These are phyloP conservation scores for Anolis sagrei DNA, from an alignment of 2,113 vertebrate species.

Conservation along the genomic window DNA sequence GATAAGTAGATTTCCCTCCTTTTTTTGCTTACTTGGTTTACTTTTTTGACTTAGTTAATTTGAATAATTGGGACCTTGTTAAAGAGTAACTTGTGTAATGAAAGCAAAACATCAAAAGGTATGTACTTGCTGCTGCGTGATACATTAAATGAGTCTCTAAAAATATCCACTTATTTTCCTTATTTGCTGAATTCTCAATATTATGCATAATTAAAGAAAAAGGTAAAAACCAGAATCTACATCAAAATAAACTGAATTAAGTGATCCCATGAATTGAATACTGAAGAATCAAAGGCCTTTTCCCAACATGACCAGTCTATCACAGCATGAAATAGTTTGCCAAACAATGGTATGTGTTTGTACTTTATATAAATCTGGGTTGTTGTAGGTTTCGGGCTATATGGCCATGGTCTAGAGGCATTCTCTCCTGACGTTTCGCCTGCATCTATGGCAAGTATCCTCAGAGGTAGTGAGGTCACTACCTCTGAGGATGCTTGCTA, in stretches of 20 bases:
- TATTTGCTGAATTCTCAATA: conserved; percentile 5
- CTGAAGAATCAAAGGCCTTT: not conserved
- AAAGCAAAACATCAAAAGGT: conserved; percentile 10
- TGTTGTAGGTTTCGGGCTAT: too few species aligned
- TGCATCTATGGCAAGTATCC: too few species aligned
- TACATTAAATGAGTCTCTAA: not conserved
- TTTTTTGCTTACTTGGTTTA: conserved; percentile 15
- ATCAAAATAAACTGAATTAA: not conserved
- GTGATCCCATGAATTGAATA: not conserved
- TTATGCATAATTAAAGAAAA: not conserved
- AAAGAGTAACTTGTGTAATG: conserved; percentile 1
- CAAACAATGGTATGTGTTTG: not conserved
- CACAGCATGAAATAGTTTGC: not conserved
- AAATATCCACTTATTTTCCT: not conserved
- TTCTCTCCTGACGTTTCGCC: too few species aligned
- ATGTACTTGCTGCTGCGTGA: conserved; percentile 1
- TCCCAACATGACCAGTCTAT: not conserved
- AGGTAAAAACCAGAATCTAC: not conserved
- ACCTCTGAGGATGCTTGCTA: too few species aligned
- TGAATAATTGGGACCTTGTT: conserved; percentile 6
- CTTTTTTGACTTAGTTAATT: not conserved
- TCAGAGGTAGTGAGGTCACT: too few species aligned
- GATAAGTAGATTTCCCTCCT: not conserved
- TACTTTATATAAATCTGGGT: not conserved
- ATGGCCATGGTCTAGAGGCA: too few species aligned